Base-by-base conservation (phyloP, 2,888 invertebrate species). In the Euproctis similis region DNA sequence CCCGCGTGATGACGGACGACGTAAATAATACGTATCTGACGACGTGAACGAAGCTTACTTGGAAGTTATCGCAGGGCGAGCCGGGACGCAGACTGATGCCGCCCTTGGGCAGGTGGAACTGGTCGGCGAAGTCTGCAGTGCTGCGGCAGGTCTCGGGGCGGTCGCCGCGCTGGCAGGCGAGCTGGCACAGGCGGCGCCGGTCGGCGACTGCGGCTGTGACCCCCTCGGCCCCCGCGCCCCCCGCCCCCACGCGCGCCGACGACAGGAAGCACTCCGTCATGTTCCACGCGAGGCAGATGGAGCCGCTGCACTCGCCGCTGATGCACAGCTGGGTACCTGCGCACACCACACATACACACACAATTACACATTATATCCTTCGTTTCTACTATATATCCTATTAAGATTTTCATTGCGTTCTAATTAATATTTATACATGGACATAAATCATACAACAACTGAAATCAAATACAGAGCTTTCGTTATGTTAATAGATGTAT, bases 51-150 rank as follows among this genome's bases (percentile, higher is more conserved):
- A n/a, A n/a, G n/a, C n/a, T 13, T 4, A 92, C 93, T 88, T 95
- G 95, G 86, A 97, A 99, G 80, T 99, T 97, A 77, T 99, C 97
- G 75, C 99, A 99, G 0, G 99, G 98, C 26, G 98, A 96, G 11
- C 99, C 98, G 4, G 97, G 97, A 27, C 96, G 86, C 41, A 98
- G 78, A 51, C 93, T 94, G 44, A 95, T 95, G 8, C 95, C 95
- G 8, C 92, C 94, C 1, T 77, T 74, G 0, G 94, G 93, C 52
- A 95, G 71, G 12, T 91, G 91, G 12, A 92, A 91, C 12, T 86
- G 62, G 6, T 86, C 73, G 1, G 94, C 92, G 73, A 96, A 94
- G 69, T 95, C 95, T 25, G 94, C 94, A 2, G 96, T 96, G 63
- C 95, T 95, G 38, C 91, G 87, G 61, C 96, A 96, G 3, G 92